phyloP scores from a whole-genome alignment of 2,888 invertebrate species.

The Corbicula japonica region DNA sequence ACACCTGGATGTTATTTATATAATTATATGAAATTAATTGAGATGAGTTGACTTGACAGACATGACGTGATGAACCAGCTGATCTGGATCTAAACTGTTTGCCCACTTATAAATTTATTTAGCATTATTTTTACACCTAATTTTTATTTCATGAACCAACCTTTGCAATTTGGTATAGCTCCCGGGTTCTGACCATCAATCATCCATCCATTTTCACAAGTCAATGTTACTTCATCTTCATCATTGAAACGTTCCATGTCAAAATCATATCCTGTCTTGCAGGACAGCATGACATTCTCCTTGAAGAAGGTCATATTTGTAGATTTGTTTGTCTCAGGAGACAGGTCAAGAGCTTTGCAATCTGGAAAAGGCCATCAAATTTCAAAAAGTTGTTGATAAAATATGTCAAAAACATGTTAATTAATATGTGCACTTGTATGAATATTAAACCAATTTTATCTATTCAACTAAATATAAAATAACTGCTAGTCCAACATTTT shows the following conservation, averaged over 20 bases:
- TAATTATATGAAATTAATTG: too few species aligned
- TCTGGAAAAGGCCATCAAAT: slow-evolving; percentile 8
- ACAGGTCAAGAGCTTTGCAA: slow-evolving; percentile 16
- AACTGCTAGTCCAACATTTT: not conserved
- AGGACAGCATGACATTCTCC: slow-evolving; percentile 27
- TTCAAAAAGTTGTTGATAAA: not conserved
- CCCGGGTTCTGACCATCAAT: slow-evolving; percentile 19
- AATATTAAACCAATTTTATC: not conserved
- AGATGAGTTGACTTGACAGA: too few species aligned
- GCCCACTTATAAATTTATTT: too few species aligned
- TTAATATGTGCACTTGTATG: not conserved
- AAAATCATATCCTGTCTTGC: slow-evolving; percentile 37
- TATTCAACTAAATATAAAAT: not conserved
- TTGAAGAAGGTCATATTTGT: slow-evolving; percentile 9
- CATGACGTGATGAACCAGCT: not conserved
- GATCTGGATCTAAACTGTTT: not conserved
- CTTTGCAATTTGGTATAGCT: slow-evolving; percentile 45
- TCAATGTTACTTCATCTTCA: not conserved
- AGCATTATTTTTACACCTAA: too few species aligned
- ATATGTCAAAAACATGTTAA: not conserved
- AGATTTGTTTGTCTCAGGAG: slow-evolving; percentile 10
- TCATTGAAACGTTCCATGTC: slow-evolving; percentile 26
- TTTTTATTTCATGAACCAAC: slow-evolving; percentile 8
- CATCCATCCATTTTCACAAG: slow-evolving; percentile 16
- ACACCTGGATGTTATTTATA: too few species aligned